phyloP scores from a whole-genome alignment of 2,888 invertebrate species.

The Drosophila cracens region DNA sequence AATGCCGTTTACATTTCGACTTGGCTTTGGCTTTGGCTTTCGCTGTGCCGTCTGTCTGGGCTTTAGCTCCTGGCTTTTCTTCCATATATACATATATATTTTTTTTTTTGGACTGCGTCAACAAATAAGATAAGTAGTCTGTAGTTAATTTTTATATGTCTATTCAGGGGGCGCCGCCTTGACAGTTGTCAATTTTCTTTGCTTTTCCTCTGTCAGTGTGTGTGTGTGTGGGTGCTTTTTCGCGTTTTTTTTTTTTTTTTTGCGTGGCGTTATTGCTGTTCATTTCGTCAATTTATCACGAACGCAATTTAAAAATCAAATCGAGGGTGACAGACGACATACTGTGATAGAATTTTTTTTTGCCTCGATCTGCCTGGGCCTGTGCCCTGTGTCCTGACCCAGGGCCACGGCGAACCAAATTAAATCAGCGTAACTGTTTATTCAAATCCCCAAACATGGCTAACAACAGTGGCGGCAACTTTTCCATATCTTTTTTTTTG shows the following conservation, averaged over 20 bases:
- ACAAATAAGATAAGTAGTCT: conserved; percentile 81
- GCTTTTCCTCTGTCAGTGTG: conserved; percentile 23
- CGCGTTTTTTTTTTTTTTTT: conserved; percentile 17
- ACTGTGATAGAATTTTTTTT: conserved; percentile 77
- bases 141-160: conserved; percentile 82
- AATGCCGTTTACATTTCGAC: conserved; percentile 6
- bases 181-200: conserved; percentile 78
- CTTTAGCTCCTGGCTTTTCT: conserved; percentile 15
- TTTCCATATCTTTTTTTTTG: conserved; percentile 41
- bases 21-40: conserved; percentile 2
- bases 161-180: conserved; percentile 61
- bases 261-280: conserved; percentile 73
- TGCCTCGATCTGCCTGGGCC: conserved; percentile 41
- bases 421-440: conserved; percentile 84
- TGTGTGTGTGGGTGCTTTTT: conserved; percentile 12
- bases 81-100: not conserved
- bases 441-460: conserved; percentile 82
- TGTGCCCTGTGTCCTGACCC: conserved; percentile 8
- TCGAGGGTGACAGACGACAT: conserved; percentile 82
- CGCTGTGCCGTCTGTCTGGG: conserved; percentile 17
- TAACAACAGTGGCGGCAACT: conserved; percentile 61
- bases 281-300: conserved; percentile 83
- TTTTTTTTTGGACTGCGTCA: conserved; percentile 51
- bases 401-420: conserved; percentile 64
- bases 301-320: conserved; percentile 82